A percentile compares a stretch with the other conserved stretches of the same genome.
Conservation (phyloP, 2,113 vertebrate species). For the Corapipo altera region DNA sequence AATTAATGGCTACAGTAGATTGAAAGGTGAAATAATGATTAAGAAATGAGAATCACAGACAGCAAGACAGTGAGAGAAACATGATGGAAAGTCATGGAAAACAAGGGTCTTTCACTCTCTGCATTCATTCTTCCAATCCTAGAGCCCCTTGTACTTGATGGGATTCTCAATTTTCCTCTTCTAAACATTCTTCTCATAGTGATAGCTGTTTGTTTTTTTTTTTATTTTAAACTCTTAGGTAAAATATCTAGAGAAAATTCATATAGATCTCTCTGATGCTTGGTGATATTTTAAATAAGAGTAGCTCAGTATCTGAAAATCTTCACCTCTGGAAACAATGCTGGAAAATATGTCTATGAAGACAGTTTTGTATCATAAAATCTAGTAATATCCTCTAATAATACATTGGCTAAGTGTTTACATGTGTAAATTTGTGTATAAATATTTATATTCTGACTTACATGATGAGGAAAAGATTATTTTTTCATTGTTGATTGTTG, state of each 20-base stretch:
- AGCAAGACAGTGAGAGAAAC: background rate
- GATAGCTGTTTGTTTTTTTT: accelerated
- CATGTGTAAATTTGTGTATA: background rate
- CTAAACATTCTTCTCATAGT: background rate
- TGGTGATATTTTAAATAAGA: background rate
- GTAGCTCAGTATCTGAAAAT: background rate
- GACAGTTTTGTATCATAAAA: background rate
- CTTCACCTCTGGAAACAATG: background rate
- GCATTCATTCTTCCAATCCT: background rate
- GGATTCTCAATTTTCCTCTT: background rate
- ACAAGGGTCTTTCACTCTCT: background rate
- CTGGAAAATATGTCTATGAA: background rate
- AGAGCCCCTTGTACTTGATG: background rate
- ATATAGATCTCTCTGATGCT: background rate
- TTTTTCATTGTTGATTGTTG: background rate
- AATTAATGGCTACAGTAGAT: background rate
- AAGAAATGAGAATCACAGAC: background rate
- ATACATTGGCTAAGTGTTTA: background rate
- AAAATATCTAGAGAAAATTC: background rate
- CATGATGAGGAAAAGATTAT: background rate
- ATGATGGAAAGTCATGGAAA: background rate
- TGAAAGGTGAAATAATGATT: background rate
- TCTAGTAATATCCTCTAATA: background rate
- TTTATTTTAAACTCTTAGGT: background rate
- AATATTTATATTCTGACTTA: background rate